These are phyloP conservation scores for Taxidea taxus DNA, from an alignment of 2,113 vertebrate genomes.

Conservation along the genomic window DNA sequence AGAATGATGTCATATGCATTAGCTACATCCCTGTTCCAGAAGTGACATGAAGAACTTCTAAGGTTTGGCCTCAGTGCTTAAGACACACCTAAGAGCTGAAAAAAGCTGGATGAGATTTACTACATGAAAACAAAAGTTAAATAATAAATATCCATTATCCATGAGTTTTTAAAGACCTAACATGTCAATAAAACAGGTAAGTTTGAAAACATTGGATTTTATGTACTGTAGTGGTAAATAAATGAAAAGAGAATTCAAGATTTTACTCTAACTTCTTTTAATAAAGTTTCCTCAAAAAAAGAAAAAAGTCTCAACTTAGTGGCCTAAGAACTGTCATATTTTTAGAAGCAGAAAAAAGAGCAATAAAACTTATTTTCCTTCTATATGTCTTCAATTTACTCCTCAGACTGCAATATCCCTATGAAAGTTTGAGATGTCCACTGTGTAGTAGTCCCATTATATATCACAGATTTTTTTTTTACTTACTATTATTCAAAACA, in stretches of 20 bases:
- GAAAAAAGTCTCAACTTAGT: not conserved
- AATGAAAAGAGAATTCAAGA: not conserved
- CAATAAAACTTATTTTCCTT: constrained; percentile 23
- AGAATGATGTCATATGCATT: constrained; percentile 4
- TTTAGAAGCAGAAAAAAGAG: not conserved
- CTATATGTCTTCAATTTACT: constrained; percentile 7
- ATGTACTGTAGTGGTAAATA: not conserved
- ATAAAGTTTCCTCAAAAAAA: not conserved
- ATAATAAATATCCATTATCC: not conserved
- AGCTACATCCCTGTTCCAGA: constrained; percentile 23
- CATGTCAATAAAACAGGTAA: not conserved
- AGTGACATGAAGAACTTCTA: constrained; percentile 24
- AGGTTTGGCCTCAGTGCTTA: not conserved
- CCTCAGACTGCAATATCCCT: not conserved
- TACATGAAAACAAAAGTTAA: not conserved
- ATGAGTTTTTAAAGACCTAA: not conserved
- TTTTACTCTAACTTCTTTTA: constrained; percentile 12
- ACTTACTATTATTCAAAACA: not conserved
- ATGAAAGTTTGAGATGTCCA: not conserved
- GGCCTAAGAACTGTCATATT: not conserved
- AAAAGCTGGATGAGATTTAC: constrained; percentile 36
- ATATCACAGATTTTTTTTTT: not conserved
- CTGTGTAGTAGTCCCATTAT: not conserved
- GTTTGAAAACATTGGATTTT: not conserved
- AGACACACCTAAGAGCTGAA: constrained; percentile 12